A percentile compares a stretch with the other conserved stretches of the same genome.
Evolutionary conservation across 2,797 vertebrate species (phyloP).

Genomic region (Labeo calbasu): DNA sequence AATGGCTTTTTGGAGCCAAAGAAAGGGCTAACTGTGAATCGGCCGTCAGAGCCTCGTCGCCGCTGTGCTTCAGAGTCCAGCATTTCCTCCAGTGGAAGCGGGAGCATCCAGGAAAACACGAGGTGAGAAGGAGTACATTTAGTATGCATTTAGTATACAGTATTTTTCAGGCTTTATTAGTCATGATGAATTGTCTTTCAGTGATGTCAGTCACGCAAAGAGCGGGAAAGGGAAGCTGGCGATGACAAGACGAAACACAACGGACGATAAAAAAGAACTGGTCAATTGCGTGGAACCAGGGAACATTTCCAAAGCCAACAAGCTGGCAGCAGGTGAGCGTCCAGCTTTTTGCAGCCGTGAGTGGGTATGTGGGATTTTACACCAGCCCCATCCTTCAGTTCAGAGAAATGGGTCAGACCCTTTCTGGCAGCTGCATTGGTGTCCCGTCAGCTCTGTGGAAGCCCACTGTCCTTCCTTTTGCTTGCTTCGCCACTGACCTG

Average conservation of each 20-base stretch:
- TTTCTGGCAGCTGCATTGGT: slow-evolving; percentile 34
- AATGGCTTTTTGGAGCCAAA: slow-evolving; percentile 87
- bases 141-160: not conserved
- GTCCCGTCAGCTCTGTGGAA: slow-evolving; percentile 47
- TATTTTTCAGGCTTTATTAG: not conserved
- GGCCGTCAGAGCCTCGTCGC: slow-evolving; percentile 87
- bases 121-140: slow-evolving; percentile 27
- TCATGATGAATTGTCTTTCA: slow-evolving; percentile 43
- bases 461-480: slow-evolving; percentile 42
- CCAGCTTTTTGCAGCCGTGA: slow-evolving; percentile 29
- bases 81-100: slow-evolving; percentile 91
- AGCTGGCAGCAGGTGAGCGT: slow-evolving; percentile 86
- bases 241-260: slow-evolving; percentile 86
- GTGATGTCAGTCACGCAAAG: slow-evolving; percentile 80
- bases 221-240: slow-evolving; percentile 87
- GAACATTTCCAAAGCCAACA: slow-evolving; percentile 86
- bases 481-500: slow-evolving; percentile 48
- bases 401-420: slow-evolving; percentile 32
- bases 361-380: slow-evolving; percentile 15
- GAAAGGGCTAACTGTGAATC: slow-evolving; percentile 71
- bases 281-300: slow-evolving; percentile 88
- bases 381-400: slow-evolving; percentile 41
- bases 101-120: slow-evolving; percentile 50
- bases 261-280: slow-evolving; percentile 87
- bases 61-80: slow-evolving; percentile 98